phyloP scores from a whole-genome alignment of 1,140 invertebrate genomes.

The Trypoxylus dichotomus region DNA sequence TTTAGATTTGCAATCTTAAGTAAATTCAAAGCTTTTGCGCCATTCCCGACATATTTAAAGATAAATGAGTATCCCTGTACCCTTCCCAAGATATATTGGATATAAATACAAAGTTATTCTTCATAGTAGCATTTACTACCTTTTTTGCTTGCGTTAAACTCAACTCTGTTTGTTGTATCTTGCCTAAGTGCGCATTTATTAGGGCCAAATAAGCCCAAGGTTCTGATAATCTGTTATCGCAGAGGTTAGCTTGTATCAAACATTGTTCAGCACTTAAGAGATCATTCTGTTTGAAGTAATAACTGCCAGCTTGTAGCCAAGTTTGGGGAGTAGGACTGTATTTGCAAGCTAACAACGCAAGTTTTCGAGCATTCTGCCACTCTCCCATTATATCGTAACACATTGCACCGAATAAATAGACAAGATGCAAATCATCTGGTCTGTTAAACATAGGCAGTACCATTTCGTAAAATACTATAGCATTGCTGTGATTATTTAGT shows the following conservation, averaged over 20 bases:
- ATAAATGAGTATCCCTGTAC: too few relatives aligned
- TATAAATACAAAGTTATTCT: too few relatives aligned
- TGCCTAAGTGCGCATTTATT: slow-evolving; percentile 46
- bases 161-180: slow-evolving; percentile 43
- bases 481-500: slow-evolving; percentile 38
- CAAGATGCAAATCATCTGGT: slow-evolving; percentile 46
- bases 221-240: slow-evolving; percentile 45
- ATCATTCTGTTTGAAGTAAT: slow-evolving; percentile 47
- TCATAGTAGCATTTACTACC: neutral
- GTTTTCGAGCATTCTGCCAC: slow-evolving; percentile 43
- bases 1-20: too few relatives aligned
- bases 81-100: too few relatives aligned
- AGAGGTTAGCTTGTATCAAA: slow-evolving; percentile 46
- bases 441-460: slow-evolving; percentile 43
- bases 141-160: slow-evolving; percentile 48
- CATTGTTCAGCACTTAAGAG: slow-evolving; percentile 48
- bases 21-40: too few relatives aligned
- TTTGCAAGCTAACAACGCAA: slow-evolving; percentile 46
- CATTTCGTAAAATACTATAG: slow-evolving; percentile 42
- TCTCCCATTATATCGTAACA: slow-evolving; percentile 37
- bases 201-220: slow-evolving; percentile 49
- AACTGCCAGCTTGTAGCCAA: slow-evolving; percentile 44
- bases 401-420: slow-evolving; percentile 41
- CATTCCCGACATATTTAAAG: too few relatives aligned
- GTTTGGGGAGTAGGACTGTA: slow-evolving; percentile 46